Conservation (phyloP, 2,797 vertebrate species). For the Remorina albescens region DNA sequence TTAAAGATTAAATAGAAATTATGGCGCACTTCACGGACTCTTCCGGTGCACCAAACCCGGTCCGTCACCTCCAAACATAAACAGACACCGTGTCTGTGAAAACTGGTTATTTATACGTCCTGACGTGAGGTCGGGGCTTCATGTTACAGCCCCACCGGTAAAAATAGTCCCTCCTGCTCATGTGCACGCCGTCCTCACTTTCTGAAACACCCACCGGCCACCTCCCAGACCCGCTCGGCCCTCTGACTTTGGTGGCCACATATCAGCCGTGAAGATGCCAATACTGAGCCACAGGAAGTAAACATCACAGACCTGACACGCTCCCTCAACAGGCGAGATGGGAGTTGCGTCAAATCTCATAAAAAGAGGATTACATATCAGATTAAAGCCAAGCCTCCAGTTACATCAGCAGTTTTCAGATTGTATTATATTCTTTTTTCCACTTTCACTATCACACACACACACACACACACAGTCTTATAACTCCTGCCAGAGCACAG, state of each 20-base stretch:
- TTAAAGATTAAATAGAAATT: conserved; percentile 29
- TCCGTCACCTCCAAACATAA: conserved; percentile 72
- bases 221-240: too few relatives aligned
- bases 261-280: not conserved
- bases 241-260: not conserved
- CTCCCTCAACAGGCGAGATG: conserved; percentile 22
- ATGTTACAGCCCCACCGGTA: conserved; percentile 75
- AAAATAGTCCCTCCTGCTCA: conserved; percentile 77
- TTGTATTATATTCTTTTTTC: conserved; percentile 53
- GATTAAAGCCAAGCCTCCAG: conserved; percentile 63
- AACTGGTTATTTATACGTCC: conserved; percentile 82
- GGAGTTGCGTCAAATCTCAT: conserved; percentile 49
- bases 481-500: not conserved
- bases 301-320: not conserved
- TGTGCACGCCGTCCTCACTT: conserved; percentile 56
- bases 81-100: conserved; percentile 76
- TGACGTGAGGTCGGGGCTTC: conserved; percentile 75
- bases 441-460: not conserved
- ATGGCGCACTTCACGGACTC: conserved; percentile 46
- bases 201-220: conserved; percentile 52
- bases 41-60: conserved; percentile 54
- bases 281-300: not conserved
- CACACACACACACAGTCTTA: conserved; percentile 13
- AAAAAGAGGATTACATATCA: conserved; percentile 72
- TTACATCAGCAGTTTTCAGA: conserved; percentile 67